Evolutionary conservation across 2,888 invertebrate genomes (phyloP), one percentile per base, ranked within the genome.

Genomic region (Sclerodermus sp.): DNA sequence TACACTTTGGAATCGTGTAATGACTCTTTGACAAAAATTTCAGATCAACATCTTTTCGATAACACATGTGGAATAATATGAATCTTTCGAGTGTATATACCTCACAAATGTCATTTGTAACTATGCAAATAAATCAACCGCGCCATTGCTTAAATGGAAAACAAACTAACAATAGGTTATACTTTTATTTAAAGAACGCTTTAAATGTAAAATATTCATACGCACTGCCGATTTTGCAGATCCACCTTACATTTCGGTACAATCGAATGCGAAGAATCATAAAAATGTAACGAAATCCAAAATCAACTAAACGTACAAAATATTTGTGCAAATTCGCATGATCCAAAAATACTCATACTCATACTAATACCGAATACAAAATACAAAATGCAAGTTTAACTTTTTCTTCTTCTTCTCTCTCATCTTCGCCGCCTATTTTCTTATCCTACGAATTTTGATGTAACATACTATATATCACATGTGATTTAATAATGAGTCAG

Each of bases 401-500:
- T 10, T 10, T 34, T 10, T 10, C 12, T 4, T 13, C 34, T 10
- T 12, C n/a, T 12, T 12, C 34, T 4, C 34, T 34, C 10, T 4
- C 34, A 6, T 34, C 34, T 10, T 34, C 14, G 34, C 12, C 12
- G 15, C 16, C 14, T 12, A 9, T 38, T 6, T 38, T 10, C 38
- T 38, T 38, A 38, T 38, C 38, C 38, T 38, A 38, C 2, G 14
- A 38, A 38, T 16, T 38, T 38, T 38, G 16, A 38, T 38, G 38
- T 38, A 38, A 16, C 38, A 38, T 16, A 38, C 38, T 16, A 38
- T 34, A 14, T 32, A 46, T 48, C 54, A 50, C 48, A 42, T 36
- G 23, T 23, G 45, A 38, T 45, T 44, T 31, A 14, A 39, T 41
- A 30, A 15, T 48, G 48, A 54, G 42, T 43, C 38, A 39, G 23